phyloP scores from a whole-genome alignment of 2,888 invertebrate species.

The Monochamus alternatus region DNA sequence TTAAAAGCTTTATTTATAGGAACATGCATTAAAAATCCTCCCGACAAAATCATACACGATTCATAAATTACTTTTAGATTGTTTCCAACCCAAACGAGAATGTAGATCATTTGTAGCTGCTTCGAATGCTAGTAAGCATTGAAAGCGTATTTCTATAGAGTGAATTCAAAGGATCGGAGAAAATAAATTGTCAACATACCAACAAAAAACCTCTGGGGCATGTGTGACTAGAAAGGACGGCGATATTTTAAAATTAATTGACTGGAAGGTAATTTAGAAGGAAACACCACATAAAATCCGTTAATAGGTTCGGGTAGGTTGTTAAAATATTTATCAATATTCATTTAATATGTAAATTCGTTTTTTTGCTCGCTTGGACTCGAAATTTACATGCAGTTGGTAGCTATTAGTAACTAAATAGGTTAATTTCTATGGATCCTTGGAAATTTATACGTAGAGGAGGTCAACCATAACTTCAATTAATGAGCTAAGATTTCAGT shows the following conservation, averaged over 20 bases:
- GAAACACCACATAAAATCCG: slow-evolving; percentile 28
- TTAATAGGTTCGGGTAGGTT: slow-evolving; percentile 24
- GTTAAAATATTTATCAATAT: slow-evolving; percentile 32
- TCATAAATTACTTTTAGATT: not conserved
- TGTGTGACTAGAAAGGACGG: slow-evolving; percentile 32
- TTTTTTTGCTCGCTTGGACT: slow-evolving; percentile 16
- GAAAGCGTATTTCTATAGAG: slow-evolving; percentile 10
- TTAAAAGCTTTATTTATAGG: too few relatives aligned
- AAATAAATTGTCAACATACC: slow-evolving; percentile 30
- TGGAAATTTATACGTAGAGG: not conserved
- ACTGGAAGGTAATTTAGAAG: slow-evolving; percentile 33
- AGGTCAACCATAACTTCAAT: not conserved
- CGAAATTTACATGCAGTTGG: slow-evolving; percentile 14
- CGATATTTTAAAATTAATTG: slow-evolving; percentile 45
- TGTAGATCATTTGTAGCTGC: not conserved
- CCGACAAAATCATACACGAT: too few relatives aligned
- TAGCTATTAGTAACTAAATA: slow-evolving; percentile 12
- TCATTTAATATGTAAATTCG: slow-evolving; percentile 28
- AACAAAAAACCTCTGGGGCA: slow-evolving; percentile 20
- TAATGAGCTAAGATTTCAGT: not conserved
- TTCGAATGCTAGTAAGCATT: not conserved
- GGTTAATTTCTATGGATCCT: slow-evolving; percentile 12
- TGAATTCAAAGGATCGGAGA: not conserved
- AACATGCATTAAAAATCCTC: too few relatives aligned
- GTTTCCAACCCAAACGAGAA: not conserved